Evolutionary conservation across 2,797 vertebrate species (phyloP), one percentile per base, ranked within the genome.

Genomic region (Dipus sagitta): DNA sequence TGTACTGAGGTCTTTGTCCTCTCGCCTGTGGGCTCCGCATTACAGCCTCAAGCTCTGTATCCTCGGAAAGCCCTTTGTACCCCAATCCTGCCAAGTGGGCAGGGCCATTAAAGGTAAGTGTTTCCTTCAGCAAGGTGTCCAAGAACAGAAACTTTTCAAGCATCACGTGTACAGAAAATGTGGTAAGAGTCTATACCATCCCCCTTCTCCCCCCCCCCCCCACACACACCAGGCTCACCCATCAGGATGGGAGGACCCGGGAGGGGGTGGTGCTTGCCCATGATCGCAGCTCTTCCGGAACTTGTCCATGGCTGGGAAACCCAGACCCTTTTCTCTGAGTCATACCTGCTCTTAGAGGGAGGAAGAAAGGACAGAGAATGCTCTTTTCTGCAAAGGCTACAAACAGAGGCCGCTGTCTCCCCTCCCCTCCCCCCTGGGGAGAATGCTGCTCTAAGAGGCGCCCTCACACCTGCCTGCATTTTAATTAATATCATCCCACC

Each of bases 401-500:
- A 85, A 96, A 68, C 65, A 71, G 79, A 96, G 86, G 65, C 60
- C 6, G 2, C 24, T 64, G 71, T 42, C 74, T 88, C 72, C 68
- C 68, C 72, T 87, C 84, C 94, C 90, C 79, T 87, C 70, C 78
- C 88, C 95, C 89, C 92, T 10, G 24, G 77, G 72, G 88, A 95
- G n/a, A 80, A 14, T 3, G 62, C 79, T 86, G 72, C 78, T 95
- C 84, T 88, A 98, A 95, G 96, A 98, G 85, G 86, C 90, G 42
- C 93, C 92, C 97, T 96, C 96, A 93, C 97, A 98, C 97, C 98
- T 98, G 97, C 97, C 97, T 97, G 95, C 94, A 89, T 96, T 97
- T 98, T 98, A 98, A 98, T 98, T 98, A 98, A 97, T 98, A 98
- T 95, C 95, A 97, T 96, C 88, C 98, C 97, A 98, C 97, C 97